Conservation (phyloP, 1,140 invertebrate genomes). For the Venturia canescens region DNA sequence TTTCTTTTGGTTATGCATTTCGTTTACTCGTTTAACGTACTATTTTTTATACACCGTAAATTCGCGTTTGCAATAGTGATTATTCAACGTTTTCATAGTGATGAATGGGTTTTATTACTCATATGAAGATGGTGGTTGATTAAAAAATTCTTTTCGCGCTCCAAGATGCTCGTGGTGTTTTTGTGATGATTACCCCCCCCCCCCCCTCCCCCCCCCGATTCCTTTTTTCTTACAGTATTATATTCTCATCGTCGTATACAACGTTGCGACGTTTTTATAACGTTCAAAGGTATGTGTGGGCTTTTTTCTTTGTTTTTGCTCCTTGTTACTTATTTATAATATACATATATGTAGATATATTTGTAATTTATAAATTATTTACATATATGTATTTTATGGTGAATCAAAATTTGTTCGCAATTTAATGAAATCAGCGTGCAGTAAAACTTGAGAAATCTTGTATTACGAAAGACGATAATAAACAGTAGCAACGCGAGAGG, state of each 20-base stretch:
- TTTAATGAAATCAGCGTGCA: slow-evolving; percentile 37
- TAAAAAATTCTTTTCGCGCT: background rate
- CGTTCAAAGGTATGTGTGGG: background rate
- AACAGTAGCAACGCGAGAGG: slow-evolving; percentile 45
- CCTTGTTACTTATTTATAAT: slow-evolving; percentile 16
- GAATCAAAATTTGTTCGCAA: background rate
- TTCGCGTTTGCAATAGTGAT: background rate
- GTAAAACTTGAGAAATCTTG: slow-evolving; percentile 37
- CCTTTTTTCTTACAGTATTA: slow-evolving; percentile 35
- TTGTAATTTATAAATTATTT: too few relatives aligned
- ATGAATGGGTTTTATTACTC: background rate
- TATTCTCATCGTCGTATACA: slow-evolving; percentile 40
- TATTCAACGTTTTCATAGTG: slow-evolving; percentile 7
- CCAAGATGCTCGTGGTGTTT: background rate
- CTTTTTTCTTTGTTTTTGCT: background rate
- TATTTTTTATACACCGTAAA: background rate
- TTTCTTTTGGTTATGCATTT: background rate
- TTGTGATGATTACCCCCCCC: background rate
- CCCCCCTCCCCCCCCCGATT: background rate
- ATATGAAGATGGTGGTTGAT: too few relatives aligned
- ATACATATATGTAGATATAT: too few relatives aligned
- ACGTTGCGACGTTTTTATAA: background rate
- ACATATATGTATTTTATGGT: too few relatives aligned
- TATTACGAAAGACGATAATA: slow-evolving; percentile 49
- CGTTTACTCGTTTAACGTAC: background rate